A percentile compares a stretch with the other conserved stretches of the same genome.
Conservation (phyloP, 2,797 vertebrate species). For the Manis crassicaudata region DNA sequence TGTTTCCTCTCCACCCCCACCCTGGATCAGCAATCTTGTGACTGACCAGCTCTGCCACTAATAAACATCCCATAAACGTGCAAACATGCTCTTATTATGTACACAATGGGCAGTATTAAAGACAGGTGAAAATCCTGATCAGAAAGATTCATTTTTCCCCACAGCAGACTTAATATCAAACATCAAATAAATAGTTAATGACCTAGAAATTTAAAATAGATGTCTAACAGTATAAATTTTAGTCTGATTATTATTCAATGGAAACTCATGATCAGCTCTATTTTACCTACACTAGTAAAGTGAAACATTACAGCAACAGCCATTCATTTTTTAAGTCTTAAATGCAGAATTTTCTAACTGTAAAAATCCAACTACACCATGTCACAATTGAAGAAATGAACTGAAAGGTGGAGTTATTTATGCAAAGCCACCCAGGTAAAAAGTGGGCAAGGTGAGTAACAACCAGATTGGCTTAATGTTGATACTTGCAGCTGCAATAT, state of each 20-base stretch:
- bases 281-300: constrained; percentile 22
- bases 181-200: constrained; percentile 15
- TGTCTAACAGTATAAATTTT: constrained; percentile 27
- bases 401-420: constrained; percentile 15
- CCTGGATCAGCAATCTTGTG: too few relatives aligned
- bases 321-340: constrained; percentile 15
- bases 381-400: constrained; percentile 51
- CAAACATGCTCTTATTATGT: too few relatives aligned
- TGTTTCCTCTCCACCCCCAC: too few relatives aligned
- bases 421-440: background rate
- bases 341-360: constrained; percentile 35
- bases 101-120: too few relatives aligned
- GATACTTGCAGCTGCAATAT: background rate
- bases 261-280: background rate
- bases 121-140: too few relatives aligned
- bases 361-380: constrained; percentile 43
- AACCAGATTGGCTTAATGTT: background rate
- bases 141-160: too few relatives aligned
- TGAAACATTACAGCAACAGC: background rate
- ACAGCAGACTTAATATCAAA: constrained; percentile 10
- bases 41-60: too few relatives aligned
- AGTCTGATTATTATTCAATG: constrained; percentile 3
- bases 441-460: background rate
- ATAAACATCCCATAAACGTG: too few relatives aligned
- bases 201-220: constrained; percentile 17